Conservation (phyloP, 2,797 vertebrate species). For the Lepilemur septentrionalis region DNA sequence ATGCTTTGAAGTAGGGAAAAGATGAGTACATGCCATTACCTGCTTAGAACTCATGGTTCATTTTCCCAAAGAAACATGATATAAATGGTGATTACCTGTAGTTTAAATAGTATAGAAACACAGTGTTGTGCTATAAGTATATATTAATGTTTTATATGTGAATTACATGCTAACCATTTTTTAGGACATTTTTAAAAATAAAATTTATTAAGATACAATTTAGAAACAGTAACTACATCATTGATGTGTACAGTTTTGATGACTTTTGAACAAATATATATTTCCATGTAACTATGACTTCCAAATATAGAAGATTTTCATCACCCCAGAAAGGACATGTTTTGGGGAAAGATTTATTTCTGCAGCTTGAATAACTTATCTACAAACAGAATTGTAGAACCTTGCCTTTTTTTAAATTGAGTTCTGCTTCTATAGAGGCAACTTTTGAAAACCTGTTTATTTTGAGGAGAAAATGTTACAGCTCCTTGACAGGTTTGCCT, state of each 20-base stretch:
- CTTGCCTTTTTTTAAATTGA: neutral
- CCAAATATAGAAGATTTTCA: constrained; percentile 4
- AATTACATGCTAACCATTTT: neutral
- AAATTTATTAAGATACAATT: neutral
- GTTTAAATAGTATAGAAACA: neutral
- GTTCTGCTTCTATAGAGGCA: neutral
- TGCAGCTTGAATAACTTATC: neutral
- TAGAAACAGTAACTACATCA: neutral
- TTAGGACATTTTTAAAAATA: neutral
- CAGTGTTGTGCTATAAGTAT: neutral
- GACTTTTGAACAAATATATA: neutral
- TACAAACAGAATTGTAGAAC: neutral
- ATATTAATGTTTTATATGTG: neutral
- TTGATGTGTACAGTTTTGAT: neutral
- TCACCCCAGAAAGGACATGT: neutral
- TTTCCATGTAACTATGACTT: neutral
- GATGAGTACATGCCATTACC: neutral
- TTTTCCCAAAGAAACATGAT: neutral
- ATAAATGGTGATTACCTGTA: neutral
- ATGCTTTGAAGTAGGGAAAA: neutral
- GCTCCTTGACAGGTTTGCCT: neutral
- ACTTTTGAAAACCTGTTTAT: neutral
- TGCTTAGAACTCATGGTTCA: neutral
- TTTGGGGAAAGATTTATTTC: neutral
- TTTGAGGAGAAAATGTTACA: neutral